phyloP scores from a whole-genome alignment of 2,888 invertebrate genomes.

The Ariolimax columbianus region DNA sequence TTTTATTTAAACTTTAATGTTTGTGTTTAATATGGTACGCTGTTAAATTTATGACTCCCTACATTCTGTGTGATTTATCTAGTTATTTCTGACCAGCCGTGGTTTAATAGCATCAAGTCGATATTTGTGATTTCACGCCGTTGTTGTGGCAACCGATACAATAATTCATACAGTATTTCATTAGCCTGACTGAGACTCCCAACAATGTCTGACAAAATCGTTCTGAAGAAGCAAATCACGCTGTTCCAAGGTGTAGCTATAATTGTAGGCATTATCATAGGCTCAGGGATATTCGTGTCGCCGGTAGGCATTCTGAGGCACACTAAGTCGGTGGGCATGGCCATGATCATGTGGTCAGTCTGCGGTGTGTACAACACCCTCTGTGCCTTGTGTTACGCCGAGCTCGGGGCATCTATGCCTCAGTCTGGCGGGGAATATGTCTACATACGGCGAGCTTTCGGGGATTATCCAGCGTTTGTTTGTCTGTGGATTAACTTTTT shows the following conservation, averaged over 20 bases:
- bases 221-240: slow-evolving; percentile 90
- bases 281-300: slow-evolving; percentile 96
- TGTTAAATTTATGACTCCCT: no score
- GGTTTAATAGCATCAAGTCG: no score
- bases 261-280: slow-evolving; percentile 95
- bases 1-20: no score
- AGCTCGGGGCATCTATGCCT: slow-evolving; percentile 92
- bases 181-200: no score
- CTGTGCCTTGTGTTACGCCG: slow-evolving; percentile 93
- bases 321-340: slow-evolving; percentile 86
- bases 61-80: no score
- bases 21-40: no score
- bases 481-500: slow-evolving; percentile 76
- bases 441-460: slow-evolving; percentile 78
- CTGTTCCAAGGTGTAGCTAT: slow-evolving; percentile 93
- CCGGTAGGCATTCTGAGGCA: slow-evolving; percentile 91
- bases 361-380: slow-evolving; percentile 88
- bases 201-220: slow-evolving; percentile 59
- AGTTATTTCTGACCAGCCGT: no score
- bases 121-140: no score
- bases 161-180: no score
- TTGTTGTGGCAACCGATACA: no score
- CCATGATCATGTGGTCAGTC: slow-evolving; percentile 91
- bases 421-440: slow-evolving; percentile 81
- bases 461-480: slow-evolving; percentile 76